Percentiles rank a stretch among this genome's conserved stretches.
Evolutionary conservation across 2,113 vertebrate genomes (phyloP).

Genomic region (Ceratotherium simum): DNA sequence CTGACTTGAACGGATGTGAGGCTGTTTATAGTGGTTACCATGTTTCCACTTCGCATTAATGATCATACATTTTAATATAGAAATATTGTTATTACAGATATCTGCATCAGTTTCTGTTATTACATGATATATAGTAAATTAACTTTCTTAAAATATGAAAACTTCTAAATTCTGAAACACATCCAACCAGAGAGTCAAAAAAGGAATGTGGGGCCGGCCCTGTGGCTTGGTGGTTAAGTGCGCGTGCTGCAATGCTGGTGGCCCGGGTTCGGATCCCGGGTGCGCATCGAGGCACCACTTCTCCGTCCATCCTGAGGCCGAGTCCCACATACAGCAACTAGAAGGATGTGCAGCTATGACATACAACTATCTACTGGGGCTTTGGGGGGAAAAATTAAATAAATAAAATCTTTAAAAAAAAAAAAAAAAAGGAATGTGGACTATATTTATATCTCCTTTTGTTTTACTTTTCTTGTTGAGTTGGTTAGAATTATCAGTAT

Average conservation of each 20-base stretch:
- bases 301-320: no score
- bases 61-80: neutral
- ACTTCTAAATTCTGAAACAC: constrained; percentile 15
- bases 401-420: no score
- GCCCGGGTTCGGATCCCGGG: no score
- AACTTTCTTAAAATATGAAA: constrained; percentile 34
- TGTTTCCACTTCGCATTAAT: neutral
- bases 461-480: neutral
- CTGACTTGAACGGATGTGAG: neutral
- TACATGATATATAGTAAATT: neutral
- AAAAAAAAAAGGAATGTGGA: neutral
- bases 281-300: no score
- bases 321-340: no score
- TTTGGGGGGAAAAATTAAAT: no score
- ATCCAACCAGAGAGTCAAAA: neutral
- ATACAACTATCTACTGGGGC: no score
- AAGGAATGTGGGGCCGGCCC: no score
- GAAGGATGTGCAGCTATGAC: no score
- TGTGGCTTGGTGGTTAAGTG: no score
- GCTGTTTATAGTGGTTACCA: neutral
- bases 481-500: neutral
- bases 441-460: neutral
- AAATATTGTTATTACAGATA: neutral
- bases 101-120: neutral
- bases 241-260: no score